phyloP scores from a whole-genome alignment of 1,140 invertebrate species.

The Phymastichus coffea region DNA sequence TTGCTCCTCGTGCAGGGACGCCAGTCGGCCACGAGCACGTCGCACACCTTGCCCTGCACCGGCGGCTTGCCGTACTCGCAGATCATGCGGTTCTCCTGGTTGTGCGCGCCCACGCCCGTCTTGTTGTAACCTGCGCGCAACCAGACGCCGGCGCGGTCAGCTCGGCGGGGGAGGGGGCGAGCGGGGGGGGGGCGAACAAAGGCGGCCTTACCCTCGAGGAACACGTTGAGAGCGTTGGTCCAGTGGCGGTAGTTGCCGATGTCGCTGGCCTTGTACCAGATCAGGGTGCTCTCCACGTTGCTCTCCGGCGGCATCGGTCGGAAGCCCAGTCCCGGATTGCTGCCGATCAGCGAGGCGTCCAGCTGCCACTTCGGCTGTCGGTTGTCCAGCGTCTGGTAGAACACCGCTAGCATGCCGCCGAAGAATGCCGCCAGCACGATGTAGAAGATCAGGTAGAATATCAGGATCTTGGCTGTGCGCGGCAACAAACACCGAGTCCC shows the following conservation, averaged over 20 bases:
- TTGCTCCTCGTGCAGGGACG: conserved; percentile 58
- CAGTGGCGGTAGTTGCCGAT: conserved; percentile 78
- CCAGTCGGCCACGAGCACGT: conserved; percentile 56
- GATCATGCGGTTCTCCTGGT: conserved; percentile 40
- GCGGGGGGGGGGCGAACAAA: no score
- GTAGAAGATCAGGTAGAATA: conserved; percentile 95
- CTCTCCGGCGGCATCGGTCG: conserved; percentile 85
- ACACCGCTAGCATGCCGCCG: conserved; percentile 85
- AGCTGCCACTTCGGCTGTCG: conserved; percentile 85
- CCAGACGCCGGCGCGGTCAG: no score
- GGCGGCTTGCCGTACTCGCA: conserved; percentile 57
- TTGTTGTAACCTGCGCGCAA: conserved; percentile 57
- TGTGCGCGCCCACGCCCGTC: conserved; percentile 30
- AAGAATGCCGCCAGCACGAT: conserved; percentile 85
- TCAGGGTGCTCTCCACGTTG: conserved; percentile 90
- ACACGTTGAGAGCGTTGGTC: conserved; percentile 71
- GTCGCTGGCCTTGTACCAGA: conserved; percentile 85
- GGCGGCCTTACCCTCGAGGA: conserved; percentile 65
- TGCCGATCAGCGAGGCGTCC: conserved; percentile 81
- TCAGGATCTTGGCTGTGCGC: conserved; percentile 79
- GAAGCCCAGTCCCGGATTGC: conserved; percentile 92
- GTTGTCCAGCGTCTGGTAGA: conserved; percentile 87
- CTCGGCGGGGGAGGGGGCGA: no score
- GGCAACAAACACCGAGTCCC: conserved; percentile 42
- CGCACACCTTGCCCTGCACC: conserved; percentile 58